Conservation (phyloP, 1,140 invertebrate species). For the silkworm (Bombyx mori) region DNA sequence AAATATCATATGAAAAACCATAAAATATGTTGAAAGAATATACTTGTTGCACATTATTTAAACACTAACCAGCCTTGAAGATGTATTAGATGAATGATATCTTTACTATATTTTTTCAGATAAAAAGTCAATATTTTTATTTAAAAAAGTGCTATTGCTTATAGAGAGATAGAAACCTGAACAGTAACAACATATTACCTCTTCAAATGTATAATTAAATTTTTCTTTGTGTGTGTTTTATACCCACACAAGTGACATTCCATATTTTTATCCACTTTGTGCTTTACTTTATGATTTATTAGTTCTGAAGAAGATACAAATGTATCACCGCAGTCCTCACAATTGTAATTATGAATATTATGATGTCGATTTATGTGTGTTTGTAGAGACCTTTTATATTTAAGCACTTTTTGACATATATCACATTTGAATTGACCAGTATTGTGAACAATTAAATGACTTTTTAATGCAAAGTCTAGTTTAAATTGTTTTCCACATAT, state of each 20-base stretch:
- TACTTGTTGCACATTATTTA: too few species aligned
- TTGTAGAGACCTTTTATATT: slow-evolving; percentile 52
- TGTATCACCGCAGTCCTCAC: slow-evolving; percentile 62
- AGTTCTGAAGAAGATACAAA: slow-evolving; percentile 64
- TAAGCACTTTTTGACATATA: slow-evolving; percentile 52
- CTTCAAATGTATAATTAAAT: slow-evolving; percentile 59
- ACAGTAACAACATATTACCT: slow-evolving; percentile 30
- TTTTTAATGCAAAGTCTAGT: slow-evolving; percentile 58
- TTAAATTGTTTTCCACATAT: slow-evolving; percentile 77
- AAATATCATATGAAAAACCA: too few species aligned
- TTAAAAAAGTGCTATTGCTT: background rate
- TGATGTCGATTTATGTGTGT: slow-evolving; percentile 62
- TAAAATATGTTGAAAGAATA: too few species aligned
- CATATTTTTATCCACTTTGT: slow-evolving; percentile 41
- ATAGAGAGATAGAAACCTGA: slow-evolving; percentile 2
- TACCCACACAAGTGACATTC: slow-evolving; percentile 67
- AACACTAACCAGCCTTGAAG: too few species aligned
- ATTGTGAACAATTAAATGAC: slow-evolving; percentile 56
- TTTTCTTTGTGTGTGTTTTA: slow-evolving; percentile 64
- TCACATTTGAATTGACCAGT: slow-evolving; percentile 39
- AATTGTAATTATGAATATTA: slow-evolving; percentile 63
- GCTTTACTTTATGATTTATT: slow-evolving; percentile 58
- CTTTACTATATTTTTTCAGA: too few species aligned
- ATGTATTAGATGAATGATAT: too few species aligned
- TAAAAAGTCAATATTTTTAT: too few species aligned